A percentile compares a stretch with the other conserved stretches of the same genome.
These are phyloP conservation scores for Gasterosteus aculeatus DNA, from an alignment of 2,113 vertebrate genomes.

Conservation along the genomic window DNA sequence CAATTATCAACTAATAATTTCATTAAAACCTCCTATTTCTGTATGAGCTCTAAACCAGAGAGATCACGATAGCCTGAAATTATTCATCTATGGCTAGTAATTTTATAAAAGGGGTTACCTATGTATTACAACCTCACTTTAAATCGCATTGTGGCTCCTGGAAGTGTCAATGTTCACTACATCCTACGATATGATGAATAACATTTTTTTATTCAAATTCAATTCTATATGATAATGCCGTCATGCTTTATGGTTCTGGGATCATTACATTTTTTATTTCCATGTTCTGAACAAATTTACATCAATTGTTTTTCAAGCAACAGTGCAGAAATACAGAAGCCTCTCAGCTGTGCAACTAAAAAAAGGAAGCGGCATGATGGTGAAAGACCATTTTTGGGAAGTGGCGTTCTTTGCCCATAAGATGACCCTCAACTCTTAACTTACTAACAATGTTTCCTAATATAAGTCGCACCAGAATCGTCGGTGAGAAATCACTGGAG, in stretches of 20 bases:
- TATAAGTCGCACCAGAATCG: not conserved
- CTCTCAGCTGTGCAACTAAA: slow-evolving; percentile 6
- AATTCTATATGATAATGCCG: too few relatives aligned
- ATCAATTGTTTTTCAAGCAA: not conserved
- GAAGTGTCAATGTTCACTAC: not conserved
- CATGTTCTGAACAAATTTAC: not conserved
- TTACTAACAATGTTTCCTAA: not conserved
- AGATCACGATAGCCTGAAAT: too few relatives aligned
- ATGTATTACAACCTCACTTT: not conserved
- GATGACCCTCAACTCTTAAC: not conserved
- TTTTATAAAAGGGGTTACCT: too few relatives aligned
- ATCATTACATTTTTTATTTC: not conserved
- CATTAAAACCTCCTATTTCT: too few relatives aligned
- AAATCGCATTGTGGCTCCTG: not conserved
- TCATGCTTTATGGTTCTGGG: not conserved
- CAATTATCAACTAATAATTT: too few relatives aligned
- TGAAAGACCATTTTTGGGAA: slow-evolving; percentile 30
- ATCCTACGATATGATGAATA: too few relatives aligned
- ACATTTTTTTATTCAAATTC: not conserved
- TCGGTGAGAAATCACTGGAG: not conserved
- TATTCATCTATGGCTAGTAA: too few relatives aligned
- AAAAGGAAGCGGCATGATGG: slow-evolving; percentile 32
- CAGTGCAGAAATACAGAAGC: slow-evolving; percentile 7
- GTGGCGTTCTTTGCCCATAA: slow-evolving; percentile 6
- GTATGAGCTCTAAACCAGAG: too few relatives aligned